Base-by-base conservation (phyloP, 2,797 vertebrate genomes). In the Enteromius viviparus region DNA sequence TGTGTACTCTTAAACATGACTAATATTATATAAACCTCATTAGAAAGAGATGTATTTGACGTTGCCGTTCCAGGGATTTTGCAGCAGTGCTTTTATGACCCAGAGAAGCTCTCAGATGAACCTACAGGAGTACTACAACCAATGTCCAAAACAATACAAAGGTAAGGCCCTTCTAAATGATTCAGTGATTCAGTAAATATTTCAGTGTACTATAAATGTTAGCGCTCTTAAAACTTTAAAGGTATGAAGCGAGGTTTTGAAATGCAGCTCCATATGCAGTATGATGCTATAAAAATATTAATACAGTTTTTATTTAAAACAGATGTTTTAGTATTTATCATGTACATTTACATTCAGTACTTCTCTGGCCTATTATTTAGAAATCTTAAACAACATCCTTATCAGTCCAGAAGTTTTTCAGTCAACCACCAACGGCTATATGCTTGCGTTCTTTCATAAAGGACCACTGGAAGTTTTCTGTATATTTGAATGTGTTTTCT, bases 131-230 rank as follows among this genome's bases (percentile, higher is more conserved):
- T 60, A 6, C 19, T 21, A 77, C 19, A 42, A 26, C 58, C 11
- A 6, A 49, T 42, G 26, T n/a, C 19, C 10, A 65, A 47, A 34
- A 65, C 19, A 3, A 15, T 42, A 58, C 29, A 74, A 76, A 60
- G 9, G 55, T 58, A 58, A 65, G 60, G 9, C n/a, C n/a, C 4
- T 26, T 76, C 55, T 49, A n/a, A 78, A 78, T 78, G 34, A 51
- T 60, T 26, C 11, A 26, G 58, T 14, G 58, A 26, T 60, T 60
- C 58, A 26, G 58, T 60, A 12, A 60, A 60, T 60, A 60, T 60
- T 76, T 76, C 19, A 37, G 32, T 23, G 21, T 29, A 53, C 40
- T 32, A 34, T 23, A 66, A 34, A 66, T 51, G 62, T 66, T 51
- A n/a, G 29, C 8, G 29, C 40, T 77, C 45, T 29, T 23, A 32